phyloP scores from a whole-genome alignment of 2,888 invertebrate species.

The Nemotelus nigrinus region DNA sequence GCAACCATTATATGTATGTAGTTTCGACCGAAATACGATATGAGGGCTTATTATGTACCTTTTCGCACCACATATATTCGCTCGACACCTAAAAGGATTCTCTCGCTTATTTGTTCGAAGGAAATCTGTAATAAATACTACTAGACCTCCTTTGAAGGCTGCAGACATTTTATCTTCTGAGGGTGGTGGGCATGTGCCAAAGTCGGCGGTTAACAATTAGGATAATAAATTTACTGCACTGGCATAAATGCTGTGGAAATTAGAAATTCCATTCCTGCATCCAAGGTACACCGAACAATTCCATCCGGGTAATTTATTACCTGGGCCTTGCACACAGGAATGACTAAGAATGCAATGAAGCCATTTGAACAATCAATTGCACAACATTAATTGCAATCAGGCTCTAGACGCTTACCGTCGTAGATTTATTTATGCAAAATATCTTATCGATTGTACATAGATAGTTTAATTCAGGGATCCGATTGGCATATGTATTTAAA shows the following conservation, averaged over 20 bases:
- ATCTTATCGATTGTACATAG: too few species aligned
- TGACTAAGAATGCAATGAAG: constrained; percentile 9
- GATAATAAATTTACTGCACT: constrained; percentile 36
- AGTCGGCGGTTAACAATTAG: constrained; percentile 34
- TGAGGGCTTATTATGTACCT: constrained; percentile 18
- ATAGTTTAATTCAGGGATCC: too few species aligned
- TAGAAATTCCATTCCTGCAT: constrained; percentile 36
- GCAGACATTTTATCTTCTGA: constrained; percentile 15
- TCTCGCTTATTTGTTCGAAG: constrained; percentile 32
- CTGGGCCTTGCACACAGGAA: neutral
- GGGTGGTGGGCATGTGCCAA: neutral
- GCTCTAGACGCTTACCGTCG: neutral
- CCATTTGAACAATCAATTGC: neutral
- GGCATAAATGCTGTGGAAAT: constrained; percentile 41
- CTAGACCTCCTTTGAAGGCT: constrained; percentile 28
- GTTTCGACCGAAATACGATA: constrained; percentile 36
- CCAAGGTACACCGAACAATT: constrained; percentile 33
- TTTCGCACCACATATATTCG: constrained; percentile 22
- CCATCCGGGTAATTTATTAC: constrained; percentile 28
- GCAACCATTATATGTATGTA: constrained; percentile 25
- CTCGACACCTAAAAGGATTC: constrained; percentile 31
- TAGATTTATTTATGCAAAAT: too few species aligned
- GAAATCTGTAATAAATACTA: constrained; percentile 37
- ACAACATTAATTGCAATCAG: constrained; percentile 9
- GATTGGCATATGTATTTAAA: too few species aligned